Evolutionary conservation across 2,888 invertebrate species (phyloP).

Genomic region (Serrognathus titanus): DNA sequence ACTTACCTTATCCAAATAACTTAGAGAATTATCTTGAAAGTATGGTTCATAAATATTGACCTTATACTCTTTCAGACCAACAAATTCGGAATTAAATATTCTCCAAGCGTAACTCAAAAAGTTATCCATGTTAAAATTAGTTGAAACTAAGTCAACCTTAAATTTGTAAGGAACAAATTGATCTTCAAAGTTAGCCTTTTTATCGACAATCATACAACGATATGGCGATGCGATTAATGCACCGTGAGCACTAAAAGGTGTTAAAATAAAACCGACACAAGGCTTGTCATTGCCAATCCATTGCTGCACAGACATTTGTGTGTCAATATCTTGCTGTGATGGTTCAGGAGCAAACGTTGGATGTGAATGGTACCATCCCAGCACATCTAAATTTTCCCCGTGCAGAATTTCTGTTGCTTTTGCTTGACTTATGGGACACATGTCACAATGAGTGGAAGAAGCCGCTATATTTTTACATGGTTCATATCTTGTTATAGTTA

Average conservation of each 20-base stretch:
- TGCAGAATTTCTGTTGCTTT: conserved; percentile 58
- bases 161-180: conserved; percentile 54
- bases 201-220: conserved; percentile 56
- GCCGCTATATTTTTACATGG: conserved; percentile 64
- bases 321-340: conserved; percentile 64
- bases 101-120: conserved; percentile 46
- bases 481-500: conserved; percentile 56
- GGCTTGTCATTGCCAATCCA: conserved; percentile 55
- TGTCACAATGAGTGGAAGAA: conserved; percentile 69
- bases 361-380: conserved; percentile 80
- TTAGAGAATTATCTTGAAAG: conserved; percentile 53
- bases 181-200: conserved; percentile 41
- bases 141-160: conserved; percentile 49
- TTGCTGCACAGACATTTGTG: conserved; percentile 61
- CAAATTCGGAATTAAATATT: conserved; percentile 39
- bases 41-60: conserved; percentile 48
- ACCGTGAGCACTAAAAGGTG: conserved; percentile 59
- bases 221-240: conserved; percentile 55
- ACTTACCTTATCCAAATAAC: conserved; percentile 56
- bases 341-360: conserved; percentile 69
- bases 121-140: conserved; percentile 37
- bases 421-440: conserved; percentile 71
- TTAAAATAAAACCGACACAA: conserved; percentile 63
- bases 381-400: conserved; percentile 45
- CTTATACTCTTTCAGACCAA: conserved; percentile 29